These are phyloP conservation scores for Synanthedon myopaeformis DNA, from an alignment of 2,888 invertebrate species.

Conservation along the genomic window DNA sequence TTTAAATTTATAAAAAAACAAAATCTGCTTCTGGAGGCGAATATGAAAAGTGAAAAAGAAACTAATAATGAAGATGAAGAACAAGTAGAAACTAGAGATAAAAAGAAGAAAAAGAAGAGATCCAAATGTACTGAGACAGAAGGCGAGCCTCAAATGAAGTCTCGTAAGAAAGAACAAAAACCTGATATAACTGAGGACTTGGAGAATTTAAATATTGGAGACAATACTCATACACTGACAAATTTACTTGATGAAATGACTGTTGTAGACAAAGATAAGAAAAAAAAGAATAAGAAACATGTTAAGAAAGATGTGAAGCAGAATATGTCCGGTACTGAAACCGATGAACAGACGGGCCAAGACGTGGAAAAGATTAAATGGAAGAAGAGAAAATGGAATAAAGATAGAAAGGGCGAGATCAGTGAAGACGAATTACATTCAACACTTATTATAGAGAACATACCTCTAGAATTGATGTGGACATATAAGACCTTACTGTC, in stretches of 20 bases:
- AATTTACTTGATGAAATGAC: slow-evolving; percentile 51
- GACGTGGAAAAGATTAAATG: slow-evolving; percentile 43
- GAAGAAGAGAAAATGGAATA: slow-evolving; percentile 54
- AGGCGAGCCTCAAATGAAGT: slow-evolving; percentile 30
- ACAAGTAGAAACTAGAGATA: slow-evolving; percentile 8
- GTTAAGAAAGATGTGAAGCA: slow-evolving; percentile 23
- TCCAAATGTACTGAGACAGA: slow-evolving; percentile 15
- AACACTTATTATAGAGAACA: slow-evolving; percentile 41
- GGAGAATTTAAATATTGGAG: slow-evolving; percentile 47
- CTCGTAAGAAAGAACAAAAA: slow-evolving; percentile 26
- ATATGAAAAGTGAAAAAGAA: slow-evolving; percentile 8
- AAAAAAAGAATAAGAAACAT: slow-evolving; percentile 28
- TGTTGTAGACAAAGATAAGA: slow-evolving; percentile 44
- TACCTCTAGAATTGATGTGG: slow-evolving; percentile 39
- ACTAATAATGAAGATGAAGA: slow-evolving; percentile 5
- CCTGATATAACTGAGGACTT: slow-evolving; percentile 41
- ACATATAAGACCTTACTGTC: slow-evolving; percentile 36
- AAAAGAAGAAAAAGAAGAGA: slow-evolving; percentile 34
- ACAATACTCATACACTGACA: slow-evolving; percentile 46
- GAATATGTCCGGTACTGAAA: slow-evolving; percentile 9
- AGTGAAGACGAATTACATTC: slow-evolving; percentile 16
- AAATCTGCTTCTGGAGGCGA: slow-evolving; percentile 8
- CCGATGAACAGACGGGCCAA: slow-evolving; percentile 17
- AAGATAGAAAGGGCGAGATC: slow-evolving; percentile 32
- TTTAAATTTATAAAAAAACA: slow-evolving; percentile 22